phyloP scores from a whole-genome alignment of 2,888 invertebrate species.

The Cyclophora albipunctata region DNA sequence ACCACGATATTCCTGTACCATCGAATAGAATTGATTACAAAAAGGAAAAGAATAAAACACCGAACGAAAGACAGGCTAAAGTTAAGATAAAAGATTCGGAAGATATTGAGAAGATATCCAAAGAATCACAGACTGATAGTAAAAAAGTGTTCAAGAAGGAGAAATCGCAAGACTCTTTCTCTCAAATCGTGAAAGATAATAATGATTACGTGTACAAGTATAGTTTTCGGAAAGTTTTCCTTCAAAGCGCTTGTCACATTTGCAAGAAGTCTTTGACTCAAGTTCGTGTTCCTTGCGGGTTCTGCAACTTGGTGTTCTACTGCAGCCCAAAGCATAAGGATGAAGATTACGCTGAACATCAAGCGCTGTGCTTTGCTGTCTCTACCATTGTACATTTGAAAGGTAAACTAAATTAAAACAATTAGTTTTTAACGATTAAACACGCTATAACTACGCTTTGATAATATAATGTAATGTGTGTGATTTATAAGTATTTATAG shows the following conservation, averaged over 20 bases:
- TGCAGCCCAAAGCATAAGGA: slow-evolving; percentile 78
- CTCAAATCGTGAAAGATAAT: slow-evolving; percentile 65
- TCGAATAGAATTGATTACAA: slow-evolving; percentile 71
- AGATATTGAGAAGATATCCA: slow-evolving; percentile 42
- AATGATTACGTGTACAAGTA: slow-evolving; percentile 79
- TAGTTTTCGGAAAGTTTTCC: slow-evolving; percentile 78
- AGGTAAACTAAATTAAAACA: slow-evolving; percentile 50
- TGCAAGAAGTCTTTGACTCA: slow-evolving; percentile 57
- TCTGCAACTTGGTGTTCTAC: slow-evolving; percentile 79
- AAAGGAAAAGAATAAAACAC: slow-evolving; percentile 67
- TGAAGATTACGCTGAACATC: slow-evolving; percentile 74
- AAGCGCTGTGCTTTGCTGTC: slow-evolving; percentile 76
- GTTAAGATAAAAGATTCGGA: slow-evolving; percentile 61
- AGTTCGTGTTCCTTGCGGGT: slow-evolving; percentile 48
- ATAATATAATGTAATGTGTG: no score
- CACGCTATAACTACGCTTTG: no score
- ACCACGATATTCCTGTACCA: slow-evolving; percentile 69
- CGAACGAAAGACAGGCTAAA: slow-evolving; percentile 52
- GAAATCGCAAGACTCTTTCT: slow-evolving; percentile 34
- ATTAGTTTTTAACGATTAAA: no score
- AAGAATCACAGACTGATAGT: slow-evolving; percentile 49
- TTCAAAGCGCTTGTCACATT: slow-evolving; percentile 74
- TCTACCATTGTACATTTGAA: slow-evolving; percentile 73
- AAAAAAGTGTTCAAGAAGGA: slow-evolving; percentile 32
- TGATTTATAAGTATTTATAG: no score